Evolutionary conservation across 2,797 vertebrate species (phyloP).

Genomic region (Oreortyx pictus): DNA sequence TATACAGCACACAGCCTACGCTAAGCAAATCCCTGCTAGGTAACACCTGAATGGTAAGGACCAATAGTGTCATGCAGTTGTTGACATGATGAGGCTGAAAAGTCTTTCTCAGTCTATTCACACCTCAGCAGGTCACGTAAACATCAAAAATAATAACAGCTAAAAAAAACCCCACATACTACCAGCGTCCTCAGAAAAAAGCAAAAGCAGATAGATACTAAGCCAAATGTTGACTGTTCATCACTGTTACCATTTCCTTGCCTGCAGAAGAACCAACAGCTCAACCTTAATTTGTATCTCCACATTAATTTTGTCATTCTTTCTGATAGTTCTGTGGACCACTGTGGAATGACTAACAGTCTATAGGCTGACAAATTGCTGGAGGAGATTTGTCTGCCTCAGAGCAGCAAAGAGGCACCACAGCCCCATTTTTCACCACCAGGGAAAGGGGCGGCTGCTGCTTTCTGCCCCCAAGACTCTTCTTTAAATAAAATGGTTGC

Average conservation of each 20-base stretch:
- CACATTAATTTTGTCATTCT: neutral
- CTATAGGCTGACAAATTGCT: neutral
- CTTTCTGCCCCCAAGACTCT: neutral
- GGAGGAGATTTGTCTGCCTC: neutral
- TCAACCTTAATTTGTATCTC: neutral
- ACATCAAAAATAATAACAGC: neutral
- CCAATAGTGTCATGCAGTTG: neutral
- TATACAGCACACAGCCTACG: accelerated
- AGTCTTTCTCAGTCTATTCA: neutral
- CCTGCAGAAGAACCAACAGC: neutral
- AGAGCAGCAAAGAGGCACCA: neutral
- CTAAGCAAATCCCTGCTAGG: neutral
- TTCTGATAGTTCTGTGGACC: neutral
- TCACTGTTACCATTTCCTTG: neutral
- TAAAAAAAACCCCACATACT: neutral
- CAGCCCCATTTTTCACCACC: neutral
- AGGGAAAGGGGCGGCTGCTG: accelerated
- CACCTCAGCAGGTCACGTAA: neutral
- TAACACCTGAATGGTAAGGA: neutral
- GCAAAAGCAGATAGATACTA: neutral
- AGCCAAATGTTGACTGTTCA: neutral
- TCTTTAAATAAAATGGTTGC: neutral
- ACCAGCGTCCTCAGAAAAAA: neutral
- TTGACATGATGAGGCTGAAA: neutral
- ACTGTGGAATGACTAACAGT: neutral